phyloP scores from a whole-genome alignment of 2,888 invertebrate genomes.

The Metellina segmentata region DNA sequence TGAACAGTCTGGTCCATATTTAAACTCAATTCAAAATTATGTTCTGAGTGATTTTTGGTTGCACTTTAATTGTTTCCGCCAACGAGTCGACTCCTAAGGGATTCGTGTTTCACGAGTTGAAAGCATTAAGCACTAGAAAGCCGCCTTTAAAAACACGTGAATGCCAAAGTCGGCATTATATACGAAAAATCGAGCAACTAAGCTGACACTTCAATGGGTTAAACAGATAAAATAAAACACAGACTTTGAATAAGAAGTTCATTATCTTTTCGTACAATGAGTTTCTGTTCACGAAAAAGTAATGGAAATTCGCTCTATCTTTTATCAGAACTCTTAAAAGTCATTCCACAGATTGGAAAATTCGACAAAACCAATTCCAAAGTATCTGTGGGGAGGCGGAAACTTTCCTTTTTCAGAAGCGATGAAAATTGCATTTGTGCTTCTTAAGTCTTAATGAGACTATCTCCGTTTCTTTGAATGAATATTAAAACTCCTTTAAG shows the following conservation, averaged over 20 bases:
- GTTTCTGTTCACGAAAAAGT: conserved; percentile 18
- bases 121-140: too few relatives aligned
- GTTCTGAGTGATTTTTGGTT: too few relatives aligned
- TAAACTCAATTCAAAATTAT: too few relatives aligned
- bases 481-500: conserved; percentile 60
- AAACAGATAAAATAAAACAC: conserved; percentile 16
- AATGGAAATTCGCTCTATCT: conserved; percentile 45
- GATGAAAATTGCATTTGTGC: conserved; percentile 49
- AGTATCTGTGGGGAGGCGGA: neutral
- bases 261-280: conserved; percentile 26
- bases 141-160: too few relatives aligned
- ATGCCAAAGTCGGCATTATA: too few relatives aligned
- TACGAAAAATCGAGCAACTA: neutral
- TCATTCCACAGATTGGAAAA: conserved; percentile 16
- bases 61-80: too few relatives aligned
- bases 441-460: conserved; percentile 31
- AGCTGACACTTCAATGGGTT: neutral
- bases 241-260: conserved; percentile 3
- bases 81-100: too few relatives aligned
- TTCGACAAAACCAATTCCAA: conserved; percentile 28
- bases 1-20: too few relatives aligned
- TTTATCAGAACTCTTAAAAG: conserved; percentile 27
- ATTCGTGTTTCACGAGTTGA: too few relatives aligned
- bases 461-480: conserved; percentile 14
- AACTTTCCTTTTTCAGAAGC: conserved; percentile 14